Evolutionary conservation across 1,140 invertebrate genomes (phyloP).

Genomic region (Drosophila pectinifera): DNA sequence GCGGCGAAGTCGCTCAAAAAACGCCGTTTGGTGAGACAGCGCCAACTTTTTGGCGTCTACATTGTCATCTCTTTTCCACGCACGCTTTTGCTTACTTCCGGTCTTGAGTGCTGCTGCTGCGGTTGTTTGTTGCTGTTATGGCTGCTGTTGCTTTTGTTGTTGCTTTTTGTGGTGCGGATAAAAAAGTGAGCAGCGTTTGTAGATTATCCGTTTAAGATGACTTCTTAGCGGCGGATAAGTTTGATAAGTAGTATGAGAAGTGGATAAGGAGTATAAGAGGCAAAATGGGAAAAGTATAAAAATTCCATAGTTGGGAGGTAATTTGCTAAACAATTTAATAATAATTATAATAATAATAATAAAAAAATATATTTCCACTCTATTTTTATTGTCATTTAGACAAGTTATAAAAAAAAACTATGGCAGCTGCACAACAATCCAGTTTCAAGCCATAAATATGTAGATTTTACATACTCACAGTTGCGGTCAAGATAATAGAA

Average conservation of each 20-base stretch:
- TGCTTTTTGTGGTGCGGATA: constrained; percentile 63
- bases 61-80: constrained; percentile 47
- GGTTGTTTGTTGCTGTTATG: constrained; percentile 8
- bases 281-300: too few relatives aligned
- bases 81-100: constrained; percentile 57
- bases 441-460: background rate
- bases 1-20: constrained; percentile 80
- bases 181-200: constrained; percentile 41
- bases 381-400: too few relatives aligned
- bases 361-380: too few relatives aligned
- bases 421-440: background rate
- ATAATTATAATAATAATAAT: too few relatives aligned
- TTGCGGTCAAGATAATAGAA: too few relatives aligned
- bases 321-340: too few relatives aligned
- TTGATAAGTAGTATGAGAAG: background rate
- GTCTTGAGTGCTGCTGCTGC: constrained; percentile 37
- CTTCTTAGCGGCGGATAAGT: constrained; percentile 4
- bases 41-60: constrained; percentile 28
- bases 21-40: constrained; percentile 63
- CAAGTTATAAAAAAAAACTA: too few relatives aligned
- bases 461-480: background rate
- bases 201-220: constrained; percentile 46
- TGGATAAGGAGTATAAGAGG: background rate
- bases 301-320: too few relatives aligned
- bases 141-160: constrained; percentile 28